Base-by-base conservation (phyloP, 2,113 vertebrate genomes). In the Excalfactoria chinensis region DNA sequence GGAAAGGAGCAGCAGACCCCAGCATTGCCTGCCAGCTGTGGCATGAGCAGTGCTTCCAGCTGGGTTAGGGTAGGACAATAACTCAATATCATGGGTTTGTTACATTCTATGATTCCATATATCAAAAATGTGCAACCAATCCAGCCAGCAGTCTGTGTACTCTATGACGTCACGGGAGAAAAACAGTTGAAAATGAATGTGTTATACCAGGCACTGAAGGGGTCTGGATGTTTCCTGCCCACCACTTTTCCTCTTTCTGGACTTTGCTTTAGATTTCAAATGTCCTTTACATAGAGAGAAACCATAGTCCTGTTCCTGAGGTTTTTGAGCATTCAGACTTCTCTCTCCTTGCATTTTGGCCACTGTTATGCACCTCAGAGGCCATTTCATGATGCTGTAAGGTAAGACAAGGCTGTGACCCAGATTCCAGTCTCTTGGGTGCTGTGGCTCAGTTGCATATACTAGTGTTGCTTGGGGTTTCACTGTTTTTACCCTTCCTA, bases 361-460 rank as follows among this genome's bases (percentile, higher is more conserved):
- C 95, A 95, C 83, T 90, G 62, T 14, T 95, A 66, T 79, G 77
- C 69, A 93, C 80, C 86, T 93, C 3, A 0, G 89, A 90, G 86
- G 44, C 84, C 72, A 44, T 90, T 93, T 86, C 20, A 4, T 93
- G 77, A 81, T 95, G 90, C 86, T 93, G 79, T 83, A 96, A 93
- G 95, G 92, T 75, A 95, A 95, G 88, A 95, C 88, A 92, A 93
- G 89, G 66, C 87, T 94, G 86, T 93, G 93, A 89, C 96, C 96
- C 95, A 96, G 93, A 95, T 97, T 97, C 92, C 56, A n/a, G 80
- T 94, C 95, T 95, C 96, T 87, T 93, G 90, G 93, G 94, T 97
- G 92, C 85, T 90, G 77, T 93, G 92, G 89, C 92, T 97, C 88
- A 94, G 93, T 84, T 95, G 86, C 71, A 66, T 87, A 79, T 91